Evolutionary conservation across 2,113 vertebrate genomes (phyloP).

Genomic region (Dicentrarchus labrax): DNA sequence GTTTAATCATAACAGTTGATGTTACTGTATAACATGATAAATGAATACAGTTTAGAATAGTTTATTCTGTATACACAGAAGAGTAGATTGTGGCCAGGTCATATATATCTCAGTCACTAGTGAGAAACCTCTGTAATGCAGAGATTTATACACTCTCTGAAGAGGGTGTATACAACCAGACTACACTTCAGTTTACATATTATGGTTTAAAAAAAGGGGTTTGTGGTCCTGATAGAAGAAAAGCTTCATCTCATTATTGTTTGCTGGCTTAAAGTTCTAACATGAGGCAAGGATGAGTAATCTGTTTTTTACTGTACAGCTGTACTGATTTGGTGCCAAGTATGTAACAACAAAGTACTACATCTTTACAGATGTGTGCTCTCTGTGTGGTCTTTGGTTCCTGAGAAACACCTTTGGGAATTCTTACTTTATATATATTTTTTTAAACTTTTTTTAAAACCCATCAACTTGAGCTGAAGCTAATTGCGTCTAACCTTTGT

Average conservation of each 20-base stretch:
- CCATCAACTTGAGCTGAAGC: no score
- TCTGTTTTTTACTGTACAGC: not conserved
- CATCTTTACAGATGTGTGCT: no score
- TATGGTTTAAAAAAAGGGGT: no score
- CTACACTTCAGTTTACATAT: not conserved
- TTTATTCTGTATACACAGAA: no score
- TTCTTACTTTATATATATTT: not conserved
- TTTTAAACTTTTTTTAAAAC: no score
- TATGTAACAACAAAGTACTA: not conserved
- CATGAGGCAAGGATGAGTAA: not conserved
- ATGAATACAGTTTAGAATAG: no score
- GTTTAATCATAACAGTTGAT: no score
- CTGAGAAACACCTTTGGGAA: not conserved
- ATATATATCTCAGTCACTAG: no score
- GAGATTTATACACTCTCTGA: not conserved
- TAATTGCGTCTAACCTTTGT: not conserved
- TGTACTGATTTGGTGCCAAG: not conserved
- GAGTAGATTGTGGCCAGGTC: no score
- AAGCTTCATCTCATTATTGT: not conserved
- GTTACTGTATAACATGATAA: no score
- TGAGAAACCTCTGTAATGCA: conserved; percentile 7
- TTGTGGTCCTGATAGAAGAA: not conserved
- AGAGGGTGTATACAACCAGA: no score
- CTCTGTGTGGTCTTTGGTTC: not conserved
- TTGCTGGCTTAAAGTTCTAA: not conserved